These are phyloP conservation scores for Anableps anableps DNA, from an alignment of 2,797 vertebrate genomes.

Conservation along the genomic window DNA sequence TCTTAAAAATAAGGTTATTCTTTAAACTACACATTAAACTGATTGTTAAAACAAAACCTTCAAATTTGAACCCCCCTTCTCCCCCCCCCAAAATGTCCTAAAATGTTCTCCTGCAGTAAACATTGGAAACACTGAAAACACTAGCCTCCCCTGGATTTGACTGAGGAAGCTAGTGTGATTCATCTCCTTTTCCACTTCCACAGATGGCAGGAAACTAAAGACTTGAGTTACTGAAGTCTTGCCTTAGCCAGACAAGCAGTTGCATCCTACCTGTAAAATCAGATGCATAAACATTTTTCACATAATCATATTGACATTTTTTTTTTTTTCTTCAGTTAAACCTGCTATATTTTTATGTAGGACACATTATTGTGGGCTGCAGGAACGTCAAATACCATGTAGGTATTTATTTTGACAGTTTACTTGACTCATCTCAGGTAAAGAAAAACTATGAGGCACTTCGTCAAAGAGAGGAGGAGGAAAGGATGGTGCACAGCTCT, in stretches of 20 bases:
- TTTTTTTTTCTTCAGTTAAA: conserved; percentile 1
- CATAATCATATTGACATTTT: neutral
- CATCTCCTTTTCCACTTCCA: too few species aligned
- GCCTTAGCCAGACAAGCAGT: neutral
- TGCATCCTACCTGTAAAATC: neutral
- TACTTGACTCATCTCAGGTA: conserved; percentile 80
- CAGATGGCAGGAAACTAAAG: conserved; percentile 48
- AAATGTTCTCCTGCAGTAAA: neutral
- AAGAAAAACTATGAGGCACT: conserved; percentile 99
- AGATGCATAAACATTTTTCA: neutral
- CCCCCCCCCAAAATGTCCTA: neutral
- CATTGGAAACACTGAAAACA: neutral
- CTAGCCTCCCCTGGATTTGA: too few species aligned
- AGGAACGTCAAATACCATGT: neutral
- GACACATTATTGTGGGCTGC: neutral
- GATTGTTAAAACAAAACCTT: neutral
- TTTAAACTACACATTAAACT: neutral
- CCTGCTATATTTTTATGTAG: neutral
- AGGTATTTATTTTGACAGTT: neutral
- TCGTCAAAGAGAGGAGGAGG: conserved; percentile 96
- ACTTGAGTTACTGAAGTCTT: conserved; percentile 17
- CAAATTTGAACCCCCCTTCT: neutral
- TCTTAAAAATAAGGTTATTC: neutral
- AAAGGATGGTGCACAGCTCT: conserved; percentile 91
- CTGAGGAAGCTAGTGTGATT: too few species aligned